Percentiles rank a stretch among this genome's conserved stretches.
Evolutionary conservation across 2,113 vertebrate genomes (phyloP).

Genomic region (Emydocephalus ijimae): DNA sequence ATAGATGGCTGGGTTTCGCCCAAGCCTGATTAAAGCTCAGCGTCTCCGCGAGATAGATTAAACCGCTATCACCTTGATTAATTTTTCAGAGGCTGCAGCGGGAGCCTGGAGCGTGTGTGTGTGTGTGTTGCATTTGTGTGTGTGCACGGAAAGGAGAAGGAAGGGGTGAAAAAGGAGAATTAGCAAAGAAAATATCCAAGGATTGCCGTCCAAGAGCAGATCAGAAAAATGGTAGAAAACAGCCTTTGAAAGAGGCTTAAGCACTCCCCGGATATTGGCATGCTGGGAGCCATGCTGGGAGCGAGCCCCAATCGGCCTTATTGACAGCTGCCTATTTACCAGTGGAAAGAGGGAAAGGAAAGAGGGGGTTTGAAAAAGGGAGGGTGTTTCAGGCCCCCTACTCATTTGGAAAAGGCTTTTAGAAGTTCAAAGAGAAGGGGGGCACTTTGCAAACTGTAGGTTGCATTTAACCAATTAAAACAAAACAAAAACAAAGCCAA

Average conservation of each 20-base stretch:
- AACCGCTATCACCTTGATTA: constrained; percentile 4
- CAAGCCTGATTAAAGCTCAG: constrained; percentile 1
- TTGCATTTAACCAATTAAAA: not conserved
- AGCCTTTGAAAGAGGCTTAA: not conserved
- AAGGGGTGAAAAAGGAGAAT: not conserved
- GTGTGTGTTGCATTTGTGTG: not conserved
- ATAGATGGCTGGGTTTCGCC: not conserved
- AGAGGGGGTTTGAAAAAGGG: not conserved
- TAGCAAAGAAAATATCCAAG: not conserved
- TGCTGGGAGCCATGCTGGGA: rapidly evolving
- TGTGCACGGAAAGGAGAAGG: rapidly evolving
- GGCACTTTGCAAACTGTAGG: too few relatives aligned
- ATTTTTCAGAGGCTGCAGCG: not conserved
- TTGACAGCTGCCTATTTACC: constrained; percentile 20
- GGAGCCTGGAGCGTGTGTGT: not conserved
- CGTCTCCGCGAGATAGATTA: constrained; percentile 30
- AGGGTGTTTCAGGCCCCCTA: not conserved
- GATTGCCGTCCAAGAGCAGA: too few relatives aligned
- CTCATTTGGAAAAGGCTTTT: not conserved
- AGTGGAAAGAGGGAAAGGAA: not conserved
- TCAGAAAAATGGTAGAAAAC: not conserved
- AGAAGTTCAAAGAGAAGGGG: not conserved
- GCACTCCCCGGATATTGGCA: not conserved
- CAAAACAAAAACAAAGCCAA: not conserved
- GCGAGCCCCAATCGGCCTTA: constrained; percentile 7